Evolutionary conservation across 2,797 vertebrate species (phyloP).

Genomic region (Dryobates pubescens): DNA sequence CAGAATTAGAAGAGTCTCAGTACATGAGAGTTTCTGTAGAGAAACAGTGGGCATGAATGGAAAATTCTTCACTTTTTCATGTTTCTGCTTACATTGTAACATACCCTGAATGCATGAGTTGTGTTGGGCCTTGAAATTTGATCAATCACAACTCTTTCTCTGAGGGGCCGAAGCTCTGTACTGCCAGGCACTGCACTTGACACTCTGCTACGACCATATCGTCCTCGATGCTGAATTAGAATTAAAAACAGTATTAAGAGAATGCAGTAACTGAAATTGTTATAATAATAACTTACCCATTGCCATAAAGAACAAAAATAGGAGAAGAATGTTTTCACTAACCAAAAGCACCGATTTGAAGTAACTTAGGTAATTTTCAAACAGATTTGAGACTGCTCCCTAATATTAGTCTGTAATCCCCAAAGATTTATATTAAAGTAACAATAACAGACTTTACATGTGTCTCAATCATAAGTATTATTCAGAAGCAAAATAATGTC

Average conservation of each 20-base stretch:
- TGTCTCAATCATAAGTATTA: neutral
- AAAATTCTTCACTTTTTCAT: neutral
- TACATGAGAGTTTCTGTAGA: neutral
- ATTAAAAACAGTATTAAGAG: neutral
- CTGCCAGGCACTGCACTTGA: constrained; percentile 74
- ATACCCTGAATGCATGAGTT: constrained; percentile 80
- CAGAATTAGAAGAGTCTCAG: neutral
- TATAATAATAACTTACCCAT: neutral
- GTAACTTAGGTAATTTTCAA: neutral
- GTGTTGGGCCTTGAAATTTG: constrained; percentile 82
- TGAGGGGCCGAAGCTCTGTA: constrained; percentile 68
- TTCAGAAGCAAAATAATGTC: neutral
- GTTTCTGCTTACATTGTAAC: neutral
- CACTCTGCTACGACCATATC: constrained; percentile 60
- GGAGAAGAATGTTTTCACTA: neutral
- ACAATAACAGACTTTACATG: neutral
- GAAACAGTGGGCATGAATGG: neutral
- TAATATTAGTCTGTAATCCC: neutral
- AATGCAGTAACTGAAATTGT: neutral
- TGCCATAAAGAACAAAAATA: neutral
- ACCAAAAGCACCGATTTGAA: neutral
- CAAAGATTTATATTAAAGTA: neutral
- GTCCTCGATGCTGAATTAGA: constrained; percentile 69
- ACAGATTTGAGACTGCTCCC: neutral
- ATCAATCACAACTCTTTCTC: constrained; percentile 73